Percentiles rank a stretch among this genome's conserved stretches.
phyloP scores from a whole-genome alignment of 2,888 invertebrate genomes.

The Acanthosepion esculentum region DNA sequence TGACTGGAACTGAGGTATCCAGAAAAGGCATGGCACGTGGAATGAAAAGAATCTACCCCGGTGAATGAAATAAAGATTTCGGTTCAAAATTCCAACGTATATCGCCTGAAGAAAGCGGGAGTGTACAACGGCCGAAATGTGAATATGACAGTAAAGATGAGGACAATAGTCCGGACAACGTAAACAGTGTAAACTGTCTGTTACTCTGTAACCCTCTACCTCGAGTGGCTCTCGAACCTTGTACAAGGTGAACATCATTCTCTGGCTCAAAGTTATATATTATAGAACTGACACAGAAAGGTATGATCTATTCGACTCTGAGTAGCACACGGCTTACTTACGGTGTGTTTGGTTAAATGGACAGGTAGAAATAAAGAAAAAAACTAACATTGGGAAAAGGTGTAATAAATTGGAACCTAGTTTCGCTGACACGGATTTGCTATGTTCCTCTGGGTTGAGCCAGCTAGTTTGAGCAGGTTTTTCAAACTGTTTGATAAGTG shows the following conservation, averaged over 20 bases:
- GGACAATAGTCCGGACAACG: too few species aligned
- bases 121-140: too few species aligned
- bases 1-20: too few species aligned
- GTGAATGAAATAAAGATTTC: too few species aligned
- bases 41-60: too few species aligned
- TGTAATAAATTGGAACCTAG: conserved; percentile 18
- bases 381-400: conserved; percentile 2
- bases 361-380: neutral
- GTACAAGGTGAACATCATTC: neutral
- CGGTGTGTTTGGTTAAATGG: neutral
- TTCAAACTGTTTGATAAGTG: neutral
- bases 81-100: too few species aligned
- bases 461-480: conserved; percentile 21
- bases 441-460: neutral
- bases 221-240: too few species aligned
- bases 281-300: neutral
- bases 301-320: neutral
- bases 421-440: conserved; percentile 33
- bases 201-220: too few species aligned
- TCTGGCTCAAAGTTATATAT: neutral
- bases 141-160: too few species aligned
- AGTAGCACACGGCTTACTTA: neutral
- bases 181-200: too few species aligned
- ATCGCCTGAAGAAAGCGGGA: too few species aligned
- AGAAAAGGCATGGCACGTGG: too few species aligned